A percentile compares a stretch with the other conserved stretches of the same genome.
Conservation (phyloP, 2,888 invertebrate species). For the Hipparchia semele region DNA sequence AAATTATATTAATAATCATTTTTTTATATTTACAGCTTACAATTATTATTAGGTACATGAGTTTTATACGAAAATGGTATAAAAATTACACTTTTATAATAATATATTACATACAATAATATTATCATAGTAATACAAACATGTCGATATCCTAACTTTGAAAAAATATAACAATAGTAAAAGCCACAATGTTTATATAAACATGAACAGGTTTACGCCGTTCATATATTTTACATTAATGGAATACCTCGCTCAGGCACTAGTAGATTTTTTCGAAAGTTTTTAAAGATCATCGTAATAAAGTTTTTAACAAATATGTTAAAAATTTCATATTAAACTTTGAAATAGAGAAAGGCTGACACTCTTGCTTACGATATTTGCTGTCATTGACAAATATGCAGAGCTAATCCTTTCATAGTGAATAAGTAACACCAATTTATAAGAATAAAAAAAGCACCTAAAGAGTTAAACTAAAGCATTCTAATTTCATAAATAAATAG, state of each 20-base stretch:
- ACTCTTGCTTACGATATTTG: constrained; percentile 77
- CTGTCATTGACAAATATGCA: constrained; percentile 69
- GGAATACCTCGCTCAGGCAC: constrained; percentile 70
- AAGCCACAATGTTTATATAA: constrained; percentile 71
- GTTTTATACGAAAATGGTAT: constrained; percentile 82
- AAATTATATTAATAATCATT: constrained; percentile 74
- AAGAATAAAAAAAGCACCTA: constrained; percentile 44
- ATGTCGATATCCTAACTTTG: constrained; percentile 73
- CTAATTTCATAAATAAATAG: constrained; percentile 62
- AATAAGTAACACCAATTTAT: constrained; percentile 44
- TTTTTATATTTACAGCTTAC: constrained; percentile 73
- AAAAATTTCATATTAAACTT: constrained; percentile 52
- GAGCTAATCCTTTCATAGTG: constrained; percentile 66
- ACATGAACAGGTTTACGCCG: constrained; percentile 66
- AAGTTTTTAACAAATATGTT: constrained; percentile 52
- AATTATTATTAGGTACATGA: constrained; percentile 79
- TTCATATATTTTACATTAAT: constrained; percentile 64
- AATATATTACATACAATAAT: constrained; percentile 65
- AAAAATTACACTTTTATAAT: constrained; percentile 82
- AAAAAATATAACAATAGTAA: constrained; percentile 81
- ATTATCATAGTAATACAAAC: constrained; percentile 77
- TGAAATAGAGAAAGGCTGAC: constrained; percentile 59
- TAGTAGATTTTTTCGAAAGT: constrained; percentile 51
- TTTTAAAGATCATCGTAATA: constrained; percentile 43
- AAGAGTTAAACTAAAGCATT: constrained; percentile 53